Percentiles rank a stretch among this genome's conserved stretches.
Evolutionary conservation across 2,888 invertebrate genomes (phyloP).

Genomic region (Pyrgus malvae): DNA sequence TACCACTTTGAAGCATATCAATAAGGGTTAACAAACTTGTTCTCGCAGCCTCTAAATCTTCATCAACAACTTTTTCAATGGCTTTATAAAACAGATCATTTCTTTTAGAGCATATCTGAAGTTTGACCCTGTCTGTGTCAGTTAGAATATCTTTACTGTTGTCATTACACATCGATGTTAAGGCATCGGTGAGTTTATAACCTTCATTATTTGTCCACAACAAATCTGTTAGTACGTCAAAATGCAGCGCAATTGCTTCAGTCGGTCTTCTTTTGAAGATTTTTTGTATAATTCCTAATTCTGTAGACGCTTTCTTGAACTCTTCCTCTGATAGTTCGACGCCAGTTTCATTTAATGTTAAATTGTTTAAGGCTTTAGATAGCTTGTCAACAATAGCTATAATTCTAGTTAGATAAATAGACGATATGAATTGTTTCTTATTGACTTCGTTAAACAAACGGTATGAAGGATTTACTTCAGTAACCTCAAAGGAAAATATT

Average conservation of each 20-base stretch:
- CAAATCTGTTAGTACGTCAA: conserved; percentile 61
- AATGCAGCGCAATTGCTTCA: conserved; percentile 59
- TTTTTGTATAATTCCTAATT: conserved; percentile 50
- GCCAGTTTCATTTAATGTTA: conserved; percentile 34
- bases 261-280: conserved; percentile 57
- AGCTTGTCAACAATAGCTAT: conserved; percentile 59
- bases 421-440: conserved; percentile 53
- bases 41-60: conserved; percentile 47
- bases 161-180: conserved; percentile 51
- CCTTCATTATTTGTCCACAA: conserved; percentile 49
- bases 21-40: conserved; percentile 51
- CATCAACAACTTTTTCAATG: conserved; percentile 41
- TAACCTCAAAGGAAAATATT: conserved; percentile 54
- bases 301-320: conserved; percentile 42
- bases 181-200: conserved; percentile 49
- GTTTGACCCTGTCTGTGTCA: conserved; percentile 51
- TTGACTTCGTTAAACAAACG: conserved; percentile 54
- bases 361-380: conserved; percentile 42
- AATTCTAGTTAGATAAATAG: conserved; percentile 60
- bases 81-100: conserved; percentile 52
- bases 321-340: conserved; percentile 42
- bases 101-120: conserved; percentile 59
- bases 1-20: conserved; percentile 40
- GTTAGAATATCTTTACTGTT: conserved; percentile 50
- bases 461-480: conserved; percentile 50